Percentiles rank a stretch among this genome's conserved stretches.
phyloP scores from a whole-genome alignment of 2,113 vertebrate genomes.

The Cheirogaleus medius region DNA sequence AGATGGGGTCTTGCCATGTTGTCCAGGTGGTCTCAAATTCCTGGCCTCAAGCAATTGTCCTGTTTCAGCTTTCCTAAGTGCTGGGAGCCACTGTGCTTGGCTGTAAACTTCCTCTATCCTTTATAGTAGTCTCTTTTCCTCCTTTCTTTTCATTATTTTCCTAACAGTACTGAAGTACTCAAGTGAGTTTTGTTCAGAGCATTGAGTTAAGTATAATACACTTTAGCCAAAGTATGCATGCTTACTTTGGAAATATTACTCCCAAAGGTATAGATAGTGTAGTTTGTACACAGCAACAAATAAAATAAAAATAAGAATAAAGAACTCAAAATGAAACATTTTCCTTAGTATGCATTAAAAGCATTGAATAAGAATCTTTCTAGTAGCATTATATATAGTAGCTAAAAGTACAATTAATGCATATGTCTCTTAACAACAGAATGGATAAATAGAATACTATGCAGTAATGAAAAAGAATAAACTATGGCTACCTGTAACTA shows the following conservation, averaged over 20 bases:
- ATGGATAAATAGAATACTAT: not conserved
- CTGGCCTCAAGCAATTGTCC: too few species aligned
- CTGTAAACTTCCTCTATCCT: not conserved
- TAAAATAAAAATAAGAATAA: constrained; percentile 24
- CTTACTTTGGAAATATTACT: constrained; percentile 12
- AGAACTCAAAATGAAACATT: not conserved
- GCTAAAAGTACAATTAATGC: not conserved
- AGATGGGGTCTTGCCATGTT: too few species aligned
- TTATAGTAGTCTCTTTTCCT: not conserved
- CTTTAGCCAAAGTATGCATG: not conserved
- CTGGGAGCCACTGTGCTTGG: too few species aligned
- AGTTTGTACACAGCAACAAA: not conserved
- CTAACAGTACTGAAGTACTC: not conserved
- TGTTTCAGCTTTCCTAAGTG: too few species aligned
- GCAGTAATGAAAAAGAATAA: not conserved
- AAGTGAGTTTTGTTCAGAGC: not conserved
- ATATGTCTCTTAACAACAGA: not conserved
- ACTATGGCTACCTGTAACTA: not conserved
- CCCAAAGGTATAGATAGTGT: not conserved
- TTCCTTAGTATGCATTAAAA: not conserved
- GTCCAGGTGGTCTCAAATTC: too few species aligned
- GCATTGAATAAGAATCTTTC: not conserved
- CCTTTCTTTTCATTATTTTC: not conserved
- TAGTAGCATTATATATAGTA: not conserved
- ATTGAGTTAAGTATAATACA: not conserved